Evolutionary conservation across 2,888 invertebrate species (phyloP), one percentile per base, ranked within the genome.

Genomic region (Hydrotaea cyrtoneurina): DNA sequence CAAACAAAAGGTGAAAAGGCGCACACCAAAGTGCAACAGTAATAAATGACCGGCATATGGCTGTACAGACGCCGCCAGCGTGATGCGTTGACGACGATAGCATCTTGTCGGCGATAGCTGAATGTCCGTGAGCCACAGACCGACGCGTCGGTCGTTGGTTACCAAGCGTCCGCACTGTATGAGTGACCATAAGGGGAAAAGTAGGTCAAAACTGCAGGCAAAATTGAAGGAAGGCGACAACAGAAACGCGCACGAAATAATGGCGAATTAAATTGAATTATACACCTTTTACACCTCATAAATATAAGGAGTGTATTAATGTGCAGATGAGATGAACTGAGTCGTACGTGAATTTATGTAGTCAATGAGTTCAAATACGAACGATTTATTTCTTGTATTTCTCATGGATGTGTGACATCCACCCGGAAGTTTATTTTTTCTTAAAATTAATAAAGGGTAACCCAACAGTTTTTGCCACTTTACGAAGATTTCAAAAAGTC

Each of bases 201-300:
- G 82, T 87, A 82, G 86, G 86, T 86, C 87, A 87, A 78, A 85
- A 55, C 64, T 81, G 83, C 77, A 80, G 81, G 66, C 83, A 31
- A n/a, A n/a, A 57, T 75, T 43, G 75, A 57, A 75, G 85, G 79
- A 57, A 78, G 85, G 82, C 81, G 79, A 80, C 66, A 31, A 57
- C 71, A 64, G 39, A 26, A 19, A 43, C 10, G 73, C 73, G 74
- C 23, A 26, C 69, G 19, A 55, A 31, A 73, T 15, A 55, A 36
- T 50, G 39, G 55, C 39, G 74, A 66, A 78, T 75, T 43, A 75
- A 71, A 81, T 79, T 66, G 64, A 82, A 59, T 79, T 73, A n/a
- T 64, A 11, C 11, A 55, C 2, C 19, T 21, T 55, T 21, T 21
- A 55, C 55, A 55, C 55, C 10, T 17, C 10, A 55, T 55, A 55